phyloP scores from a whole-genome alignment of 2,113 vertebrate species.

The Eretmochelys imbricata region DNA sequence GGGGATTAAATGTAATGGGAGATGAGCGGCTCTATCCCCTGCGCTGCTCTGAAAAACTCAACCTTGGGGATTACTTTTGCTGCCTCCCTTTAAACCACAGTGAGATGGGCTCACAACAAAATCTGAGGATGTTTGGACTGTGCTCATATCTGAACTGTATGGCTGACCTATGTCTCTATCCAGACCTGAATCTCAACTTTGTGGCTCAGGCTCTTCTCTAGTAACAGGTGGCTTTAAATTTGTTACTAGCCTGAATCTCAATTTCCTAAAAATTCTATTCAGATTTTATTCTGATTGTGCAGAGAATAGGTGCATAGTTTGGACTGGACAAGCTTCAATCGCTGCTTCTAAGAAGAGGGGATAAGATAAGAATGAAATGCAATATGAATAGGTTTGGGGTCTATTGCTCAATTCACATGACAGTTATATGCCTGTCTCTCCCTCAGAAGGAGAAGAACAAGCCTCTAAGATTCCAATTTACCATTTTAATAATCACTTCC shows the following conservation, averaged over 20 bases:
- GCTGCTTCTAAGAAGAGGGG: constrained; percentile 8
- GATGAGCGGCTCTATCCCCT: neutral
- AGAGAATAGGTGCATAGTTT: constrained; percentile 1
- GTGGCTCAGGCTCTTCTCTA: neutral
- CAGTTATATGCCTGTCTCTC: neutral
- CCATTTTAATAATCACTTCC: neutral
- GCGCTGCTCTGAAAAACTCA: neutral
- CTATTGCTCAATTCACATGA: neutral
- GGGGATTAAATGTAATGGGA: constrained; percentile 32
- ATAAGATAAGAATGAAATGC: constrained; percentile 29
- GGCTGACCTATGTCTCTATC: neutral
- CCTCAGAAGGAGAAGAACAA: neutral
- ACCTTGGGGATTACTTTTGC: neutral
- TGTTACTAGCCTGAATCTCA: neutral
- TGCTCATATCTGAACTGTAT: neutral
- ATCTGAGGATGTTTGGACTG: neutral
- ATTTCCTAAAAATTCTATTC: constrained; percentile 31
- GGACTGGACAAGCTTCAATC: neutral
- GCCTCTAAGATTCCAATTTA: neutral
- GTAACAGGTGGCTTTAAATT: neutral
- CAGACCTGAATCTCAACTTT: neutral
- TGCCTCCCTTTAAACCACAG: constrained; percentile 5
- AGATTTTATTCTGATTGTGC: neutral
- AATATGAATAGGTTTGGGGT: neutral
- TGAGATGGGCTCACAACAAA: neutral